phyloP scores from a whole-genome alignment of 2,888 invertebrate species.

The Latrodectus elegans region DNA sequence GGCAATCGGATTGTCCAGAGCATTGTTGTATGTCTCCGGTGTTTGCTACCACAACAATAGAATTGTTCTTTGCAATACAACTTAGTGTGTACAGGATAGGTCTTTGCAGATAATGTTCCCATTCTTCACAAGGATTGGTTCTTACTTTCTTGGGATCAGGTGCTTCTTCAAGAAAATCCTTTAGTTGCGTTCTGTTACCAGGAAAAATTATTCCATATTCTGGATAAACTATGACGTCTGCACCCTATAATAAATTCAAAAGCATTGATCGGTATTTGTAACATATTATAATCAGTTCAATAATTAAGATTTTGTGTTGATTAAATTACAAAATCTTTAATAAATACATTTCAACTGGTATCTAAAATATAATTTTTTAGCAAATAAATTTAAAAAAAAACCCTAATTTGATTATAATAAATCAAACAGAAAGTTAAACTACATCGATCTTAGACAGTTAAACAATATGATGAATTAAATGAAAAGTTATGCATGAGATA shows the following conservation, averaged over 20 bases:
- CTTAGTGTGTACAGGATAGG: conserved; percentile 74
- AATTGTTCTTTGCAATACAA: conserved; percentile 78
- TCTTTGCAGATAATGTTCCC: conserved; percentile 69
- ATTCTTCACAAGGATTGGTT: conserved; percentile 34
- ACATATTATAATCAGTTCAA: too few species aligned
- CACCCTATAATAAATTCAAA: conserved; percentile 70
- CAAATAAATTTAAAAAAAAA: too few species aligned
- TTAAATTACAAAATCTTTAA: too few species aligned
- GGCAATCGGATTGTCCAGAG: conserved; percentile 77
- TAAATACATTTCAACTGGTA: too few species aligned
- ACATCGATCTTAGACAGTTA: too few species aligned
- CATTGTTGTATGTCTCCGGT: conserved; percentile 81
- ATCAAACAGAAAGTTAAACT: too few species aligned
- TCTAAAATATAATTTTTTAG: too few species aligned
- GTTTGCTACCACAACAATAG: conserved; percentile 84
- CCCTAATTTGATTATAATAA: too few species aligned
- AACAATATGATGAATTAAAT: too few species aligned
- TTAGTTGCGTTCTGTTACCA: conserved; percentile 13
- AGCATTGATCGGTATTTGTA: too few species aligned
- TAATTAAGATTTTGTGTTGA: too few species aligned
- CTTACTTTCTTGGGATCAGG: conserved; percentile 38
- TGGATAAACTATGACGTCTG: conserved; percentile 74
- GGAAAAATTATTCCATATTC: conserved; percentile 73
- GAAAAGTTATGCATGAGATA: too few species aligned
- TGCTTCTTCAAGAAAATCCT: conserved; percentile 50